Percentiles rank a stretch among this genome's conserved stretches.
phyloP scores from a whole-genome alignment of 2,113 vertebrate species.

The Trochalopteron elliotii region DNA sequence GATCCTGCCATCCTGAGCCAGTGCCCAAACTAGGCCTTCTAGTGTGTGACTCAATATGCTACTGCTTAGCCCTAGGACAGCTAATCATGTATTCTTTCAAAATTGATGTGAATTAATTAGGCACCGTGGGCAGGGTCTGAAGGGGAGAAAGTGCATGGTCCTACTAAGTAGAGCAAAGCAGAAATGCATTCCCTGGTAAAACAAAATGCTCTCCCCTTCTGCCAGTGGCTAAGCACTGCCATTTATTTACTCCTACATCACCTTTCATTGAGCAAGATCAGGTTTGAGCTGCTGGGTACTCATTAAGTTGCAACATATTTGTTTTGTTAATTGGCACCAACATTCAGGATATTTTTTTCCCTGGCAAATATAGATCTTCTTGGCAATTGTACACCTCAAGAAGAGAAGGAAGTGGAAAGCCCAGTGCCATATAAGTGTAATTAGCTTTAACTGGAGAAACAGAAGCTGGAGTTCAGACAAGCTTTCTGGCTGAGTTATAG shows the following conservation, averaged over 20 bases:
- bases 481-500: conserved; percentile 41
- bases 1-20: conserved; percentile 56
- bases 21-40: conserved; percentile 53
- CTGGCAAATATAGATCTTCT: conserved; percentile 26
- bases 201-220: conserved; percentile 16
- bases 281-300: background rate
- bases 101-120: conserved; percentile 60
- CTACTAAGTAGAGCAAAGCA: conserved; percentile 25
- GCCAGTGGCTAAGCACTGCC: background rate
- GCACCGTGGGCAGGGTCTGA: conserved; percentile 24
- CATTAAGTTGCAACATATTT: conserved; percentile 36
- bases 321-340: conserved; percentile 46
- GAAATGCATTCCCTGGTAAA: conserved; percentile 9
- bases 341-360: background rate
- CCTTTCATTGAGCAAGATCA: conserved; percentile 8
- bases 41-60: conserved; percentile 56
- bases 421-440: background rate
- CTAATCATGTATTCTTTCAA: conserved; percentile 61
- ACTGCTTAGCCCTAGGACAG: conserved; percentile 57
- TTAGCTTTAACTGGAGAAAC: conserved; percentile 46
- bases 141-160: conserved; percentile 46
- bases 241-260: conserved; percentile 12
- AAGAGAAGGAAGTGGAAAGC: conserved; percentile 16
- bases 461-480: conserved; percentile 39
- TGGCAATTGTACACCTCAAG: conserved; percentile 18